Base-by-base conservation (phyloP, 2,888 invertebrate species). In the Suillia variegata region DNA sequence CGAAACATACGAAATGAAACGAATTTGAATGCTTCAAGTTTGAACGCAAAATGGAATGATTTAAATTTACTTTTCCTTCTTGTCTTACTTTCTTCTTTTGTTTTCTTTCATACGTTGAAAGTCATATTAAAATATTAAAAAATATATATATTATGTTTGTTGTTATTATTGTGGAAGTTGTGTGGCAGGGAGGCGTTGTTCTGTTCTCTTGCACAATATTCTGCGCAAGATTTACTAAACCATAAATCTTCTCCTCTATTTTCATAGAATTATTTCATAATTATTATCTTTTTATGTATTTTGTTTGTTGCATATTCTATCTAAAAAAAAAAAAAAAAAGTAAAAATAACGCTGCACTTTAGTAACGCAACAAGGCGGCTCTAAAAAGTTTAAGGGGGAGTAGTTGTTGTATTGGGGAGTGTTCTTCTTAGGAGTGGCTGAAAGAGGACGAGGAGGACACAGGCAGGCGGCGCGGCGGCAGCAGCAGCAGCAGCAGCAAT, bases 41-140 rank as follows among this genome's bases (percentile, higher is more conserved):
- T n/a, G n/a, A n/a, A n/a, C n/a, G 62, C 56, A 53, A 64, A 70
- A 64, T 63, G 63, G 58, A 61, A 63, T 24, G 50, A 50, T 50
- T 21, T 21, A 4, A 48, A 42, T 56, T 48, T n/a, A n/a, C n/a
- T n/a, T n/a, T n/a, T n/a, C 31, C 31, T 6, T 8, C 31, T 8
- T 31, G 6, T 31, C 12, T 59, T 34, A 42, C 10, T 52, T 26
- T 58, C 49, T 58, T 56, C 65, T 62, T 49, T 51, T 47, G 51
- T 63, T 18, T 24, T 55, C 58, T 59, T 57, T 31, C 12, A 12
- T 31, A 12, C 6, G 31, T 12, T 31, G 54, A 42, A 34, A 51
- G 53, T 22, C n/a, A n/a, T n/a, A n/a, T n/a, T n/a, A n/a, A n/a
- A n/a, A n/a, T n/a, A n/a, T n/a, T n/a, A n/a, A n/a, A n/a, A n/a